Base-by-base conservation (phyloP, 2,797 vertebrate species). In the Tadarida brasiliensis region DNA sequence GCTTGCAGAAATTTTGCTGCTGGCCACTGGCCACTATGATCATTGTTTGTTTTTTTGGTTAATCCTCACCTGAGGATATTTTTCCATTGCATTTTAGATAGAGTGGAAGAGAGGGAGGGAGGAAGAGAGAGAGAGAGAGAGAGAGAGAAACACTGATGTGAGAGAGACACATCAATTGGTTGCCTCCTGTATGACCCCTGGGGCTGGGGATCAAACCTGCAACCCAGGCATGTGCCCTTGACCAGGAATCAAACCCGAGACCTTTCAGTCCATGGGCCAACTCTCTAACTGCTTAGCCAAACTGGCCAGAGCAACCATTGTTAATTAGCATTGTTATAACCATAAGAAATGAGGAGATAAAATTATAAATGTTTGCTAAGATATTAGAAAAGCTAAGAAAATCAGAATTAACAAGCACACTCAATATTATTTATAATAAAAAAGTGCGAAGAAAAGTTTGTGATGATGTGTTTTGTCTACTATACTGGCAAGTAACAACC, bases 351-450 rank as follows among this genome's bases (percentile, higher is more conserved):
- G 51, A 92, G 35, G 5, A 78, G 68, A 90, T n/a, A 85, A 83
- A 93, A 89, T 85, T 39, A 76, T 22, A 89, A 86, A 71, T 67
- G 92, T 76, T 54, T 89, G 17, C 28, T 91, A 78, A 67, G 17
- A 81, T 63, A 22, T 70, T 81, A 80, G 85, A 82, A 95, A 95
- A 94, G 17, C 73, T 90, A 81, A 90, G 30, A 61, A 65, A 90
- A 49, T 76, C 49, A 87, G 57, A 94, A 74, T 73, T 76, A 76
- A 92, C 47, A 68, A 30, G 14, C 26, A 61, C 17, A 88, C 80
- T 76, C 47, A 67, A 86, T 47, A 63, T 87, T 94, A 87, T 33
- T 82, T 78, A 57, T 77, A 88, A 96, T 68, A 57, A 83, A 92
- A 92, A 94, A 35, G 54, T 59, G 1, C 47, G 93, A 91, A 82